These are phyloP conservation scores for Caenorhabditis tropicalis DNA, from an alignment of 1,140 invertebrate genomes.

Conservation along the genomic window DNA sequence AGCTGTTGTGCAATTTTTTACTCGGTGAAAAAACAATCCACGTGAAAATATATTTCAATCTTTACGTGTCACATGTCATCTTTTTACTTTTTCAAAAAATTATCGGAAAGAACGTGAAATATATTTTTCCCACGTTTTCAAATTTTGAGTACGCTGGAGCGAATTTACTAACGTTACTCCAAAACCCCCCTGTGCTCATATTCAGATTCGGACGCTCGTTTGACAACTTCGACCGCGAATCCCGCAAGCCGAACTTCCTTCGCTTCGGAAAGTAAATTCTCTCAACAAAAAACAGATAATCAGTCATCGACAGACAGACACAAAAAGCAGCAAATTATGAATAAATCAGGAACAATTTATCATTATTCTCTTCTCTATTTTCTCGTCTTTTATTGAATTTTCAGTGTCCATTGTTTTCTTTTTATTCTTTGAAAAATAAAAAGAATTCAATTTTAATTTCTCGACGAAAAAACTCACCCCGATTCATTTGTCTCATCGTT, in stretches of 20 bases:
- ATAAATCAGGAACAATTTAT: conserved; percentile 40
- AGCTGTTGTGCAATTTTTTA: too few species aligned
- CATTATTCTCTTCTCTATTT: background rate
- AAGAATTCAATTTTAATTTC: conserved; percentile 44
- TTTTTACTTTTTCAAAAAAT: too few species aligned
- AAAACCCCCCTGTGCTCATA: background rate
- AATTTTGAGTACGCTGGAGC: too few species aligned
- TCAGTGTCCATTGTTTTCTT: conserved; percentile 55
- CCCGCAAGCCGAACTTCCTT: conserved; percentile 65
- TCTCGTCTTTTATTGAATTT: conserved; percentile 1
- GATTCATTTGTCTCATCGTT: conserved; percentile 48
- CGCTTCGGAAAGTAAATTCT: conserved; percentile 59
- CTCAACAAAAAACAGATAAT: background rate
- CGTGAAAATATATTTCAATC: too few species aligned
- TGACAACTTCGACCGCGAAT: conserved; percentile 63
- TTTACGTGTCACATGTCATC: too few species aligned
- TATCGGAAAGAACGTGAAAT: too few species aligned
- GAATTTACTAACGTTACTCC: too few species aligned
- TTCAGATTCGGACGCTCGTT: conserved; percentile 58
- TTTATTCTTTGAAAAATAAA: conserved; percentile 34
- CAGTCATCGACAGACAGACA: background rate
- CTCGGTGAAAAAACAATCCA: too few species aligned
- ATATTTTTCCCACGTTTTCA: too few species aligned
- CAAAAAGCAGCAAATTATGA: conserved; percentile 26
- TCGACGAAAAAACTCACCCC: conserved; percentile 46